A percentile compares a stretch with the other conserved stretches of the same genome.
phyloP scores from a whole-genome alignment of 1,140 invertebrate species.

The Pantala flavescens region DNA sequence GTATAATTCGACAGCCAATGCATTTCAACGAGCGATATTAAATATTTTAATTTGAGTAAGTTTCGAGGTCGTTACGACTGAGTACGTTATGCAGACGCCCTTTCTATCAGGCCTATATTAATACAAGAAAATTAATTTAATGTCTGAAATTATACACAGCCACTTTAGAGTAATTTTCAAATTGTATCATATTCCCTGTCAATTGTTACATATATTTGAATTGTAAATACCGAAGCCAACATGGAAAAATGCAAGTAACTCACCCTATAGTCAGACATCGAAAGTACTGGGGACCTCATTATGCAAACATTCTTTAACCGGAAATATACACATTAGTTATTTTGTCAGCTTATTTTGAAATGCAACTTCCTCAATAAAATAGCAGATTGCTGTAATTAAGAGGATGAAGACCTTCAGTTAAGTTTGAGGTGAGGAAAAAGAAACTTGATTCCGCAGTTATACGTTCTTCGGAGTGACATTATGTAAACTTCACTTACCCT shows the following conservation, averaged over 20 bases:
- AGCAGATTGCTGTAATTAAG: not conserved
- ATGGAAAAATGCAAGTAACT: not conserved
- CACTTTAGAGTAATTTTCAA: too few species aligned
- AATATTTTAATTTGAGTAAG: too few species aligned
- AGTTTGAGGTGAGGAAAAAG: not conserved
- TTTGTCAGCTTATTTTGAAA: not conserved
- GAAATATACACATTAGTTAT: not conserved
- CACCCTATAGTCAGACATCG: not conserved
- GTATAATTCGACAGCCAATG: too few species aligned
- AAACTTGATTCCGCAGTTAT: not conserved
- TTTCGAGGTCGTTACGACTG: too few species aligned
- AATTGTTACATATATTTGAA: too few species aligned
- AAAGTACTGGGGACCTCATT: not conserved
- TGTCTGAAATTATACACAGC: too few species aligned
- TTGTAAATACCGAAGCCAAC: too few species aligned
- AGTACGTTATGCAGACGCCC: too few species aligned
- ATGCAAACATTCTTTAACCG: not conserved
- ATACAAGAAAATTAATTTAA: too few species aligned
- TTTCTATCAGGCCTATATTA: too few species aligned
- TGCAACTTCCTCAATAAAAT: not conserved
- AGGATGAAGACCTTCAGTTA: not conserved
- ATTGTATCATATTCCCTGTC: too few species aligned
- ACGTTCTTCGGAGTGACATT: slow-evolving; percentile 5
- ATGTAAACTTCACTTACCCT: not conserved
- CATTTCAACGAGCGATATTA: too few species aligned